Evolutionary conservation across 1,140 invertebrate genomes (phyloP), one percentile per base, ranked within the genome.

Genomic region (Asobara japonica): DNA sequence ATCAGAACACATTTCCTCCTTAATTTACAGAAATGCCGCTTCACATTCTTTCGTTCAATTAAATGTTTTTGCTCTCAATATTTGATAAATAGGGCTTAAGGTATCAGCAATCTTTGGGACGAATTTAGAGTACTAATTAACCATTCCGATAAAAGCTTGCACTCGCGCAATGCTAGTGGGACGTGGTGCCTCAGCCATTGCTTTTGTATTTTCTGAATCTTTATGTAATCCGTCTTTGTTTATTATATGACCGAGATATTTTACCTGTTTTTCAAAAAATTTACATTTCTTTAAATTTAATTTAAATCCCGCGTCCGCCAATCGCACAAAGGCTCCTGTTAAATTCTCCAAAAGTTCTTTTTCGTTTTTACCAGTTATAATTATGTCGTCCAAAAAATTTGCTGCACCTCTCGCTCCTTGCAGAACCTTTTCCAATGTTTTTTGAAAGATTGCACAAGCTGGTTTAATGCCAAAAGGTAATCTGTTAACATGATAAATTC

Each of bases 101-200:
- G 69, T 70, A 4, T 31, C 30, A 20, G 72, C 62, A 8, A 71
- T 38, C 4, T 84, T 82, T 4, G 74, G 79, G 8, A 88, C 78
- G 69, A 90, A 89, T 45, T 81, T 78, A 3, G 81, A 74, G 76
- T 89, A 89, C 76, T 86, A 90, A 29, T 81, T 83, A 4, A 85
- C 78, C 74, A 89, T 78, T 3, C 88, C 87, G 2, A 89, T 70
- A 71, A 89, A 89, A 5, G 76, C 66, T 77, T 84, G 76, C 0
- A 89, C 71, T 72, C 85, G 80, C 5, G 76, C 78, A 1, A 79
- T 77, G 70, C 82, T 84, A 36, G 65, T 75, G 11, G 87, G 87
- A 3, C 31, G 36, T 11, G 79, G 76, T n/a, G 76, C 81, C 2
- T 83, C 71, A 29, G 71, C 13, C 13, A 89, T 81, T 5, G 82